Percentiles rank a stretch among this genome's conserved stretches.
Conservation (phyloP, 2,797 vertebrate species). For the Sebastes minor region DNA sequence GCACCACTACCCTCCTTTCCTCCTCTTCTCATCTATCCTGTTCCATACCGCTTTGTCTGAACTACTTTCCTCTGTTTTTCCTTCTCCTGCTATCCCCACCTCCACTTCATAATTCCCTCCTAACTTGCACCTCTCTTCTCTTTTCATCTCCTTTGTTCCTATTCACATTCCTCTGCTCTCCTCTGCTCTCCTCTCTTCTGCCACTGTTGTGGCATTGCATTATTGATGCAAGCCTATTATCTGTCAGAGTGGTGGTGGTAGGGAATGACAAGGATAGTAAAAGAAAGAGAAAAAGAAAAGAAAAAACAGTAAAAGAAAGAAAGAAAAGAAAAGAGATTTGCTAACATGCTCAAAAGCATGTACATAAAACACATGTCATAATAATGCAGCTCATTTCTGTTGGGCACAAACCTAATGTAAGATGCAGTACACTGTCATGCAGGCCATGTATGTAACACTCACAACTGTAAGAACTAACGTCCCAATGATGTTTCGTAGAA, state of each 20-base stretch:
- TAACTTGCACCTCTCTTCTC: background rate
- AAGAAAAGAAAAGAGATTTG: background rate
- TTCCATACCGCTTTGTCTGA: background rate
- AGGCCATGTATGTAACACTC: background rate
- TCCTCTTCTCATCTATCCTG: background rate
- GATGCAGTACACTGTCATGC: background rate
- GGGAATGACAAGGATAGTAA: conserved; percentile 10
- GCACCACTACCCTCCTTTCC: background rate
- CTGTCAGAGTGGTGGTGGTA: conserved; percentile 12
- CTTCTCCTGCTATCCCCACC: background rate
- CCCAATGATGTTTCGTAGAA: background rate
- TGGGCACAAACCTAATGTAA: background rate
- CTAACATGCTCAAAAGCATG: background rate
- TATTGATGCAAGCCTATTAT: conserved; percentile 53
- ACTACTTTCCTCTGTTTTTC: background rate
- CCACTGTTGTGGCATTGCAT: conserved; percentile 29
- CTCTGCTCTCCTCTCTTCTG: conserved; percentile 13
- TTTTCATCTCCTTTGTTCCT: conserved; percentile 32
- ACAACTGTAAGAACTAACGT: background rate
- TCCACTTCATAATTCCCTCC: conserved; percentile 18
- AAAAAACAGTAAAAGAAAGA: background rate
- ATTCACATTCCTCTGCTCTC: conserved; percentile 26
- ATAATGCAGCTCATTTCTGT: background rate
- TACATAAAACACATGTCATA: background rate
- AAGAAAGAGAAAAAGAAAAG: background rate